Conservation (phyloP, 2,888 invertebrate species). For the Leucophenga maculata region DNA sequence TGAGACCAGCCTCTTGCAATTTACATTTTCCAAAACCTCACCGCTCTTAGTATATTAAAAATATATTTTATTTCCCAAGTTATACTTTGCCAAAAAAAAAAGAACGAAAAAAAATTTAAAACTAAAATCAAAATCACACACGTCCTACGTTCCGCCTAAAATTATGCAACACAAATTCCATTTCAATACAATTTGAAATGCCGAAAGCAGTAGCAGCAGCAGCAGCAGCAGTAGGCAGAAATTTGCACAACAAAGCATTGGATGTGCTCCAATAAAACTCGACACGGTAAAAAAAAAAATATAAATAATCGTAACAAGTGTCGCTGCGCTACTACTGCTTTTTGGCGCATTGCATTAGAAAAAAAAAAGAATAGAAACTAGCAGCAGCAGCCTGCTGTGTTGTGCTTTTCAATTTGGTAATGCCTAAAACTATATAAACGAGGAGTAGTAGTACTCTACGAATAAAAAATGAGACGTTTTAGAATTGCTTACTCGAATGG, state of each 20-base stretch:
- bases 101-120: too few relatives aligned
- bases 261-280: not conserved
- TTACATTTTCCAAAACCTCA: too few relatives aligned
- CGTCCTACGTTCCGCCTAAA: conserved; percentile 51
- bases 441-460: not conserved
- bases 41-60: too few relatives aligned
- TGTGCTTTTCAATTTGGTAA: conserved; percentile 17
- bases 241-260: conserved; percentile 12
- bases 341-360: conserved; percentile 23
- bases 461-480: not conserved
- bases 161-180: conserved; percentile 40
- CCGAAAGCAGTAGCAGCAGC: too few relatives aligned
- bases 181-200: conserved; percentile 1
- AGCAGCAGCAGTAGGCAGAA: not conserved
- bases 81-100: too few relatives aligned
- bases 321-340: conserved; percentile 3
- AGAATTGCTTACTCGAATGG: not conserved
- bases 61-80: not conserved
- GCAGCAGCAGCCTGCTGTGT: not conserved
- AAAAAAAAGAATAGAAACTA: not conserved
- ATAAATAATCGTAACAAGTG: conserved; percentile 18
- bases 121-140: not conserved
- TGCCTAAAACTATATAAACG: not conserved
- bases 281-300: not conserved
- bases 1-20: too few relatives aligned